Evolutionary conservation across 2,113 vertebrate species (phyloP).

Genomic region (Falco punctatus): DNA sequence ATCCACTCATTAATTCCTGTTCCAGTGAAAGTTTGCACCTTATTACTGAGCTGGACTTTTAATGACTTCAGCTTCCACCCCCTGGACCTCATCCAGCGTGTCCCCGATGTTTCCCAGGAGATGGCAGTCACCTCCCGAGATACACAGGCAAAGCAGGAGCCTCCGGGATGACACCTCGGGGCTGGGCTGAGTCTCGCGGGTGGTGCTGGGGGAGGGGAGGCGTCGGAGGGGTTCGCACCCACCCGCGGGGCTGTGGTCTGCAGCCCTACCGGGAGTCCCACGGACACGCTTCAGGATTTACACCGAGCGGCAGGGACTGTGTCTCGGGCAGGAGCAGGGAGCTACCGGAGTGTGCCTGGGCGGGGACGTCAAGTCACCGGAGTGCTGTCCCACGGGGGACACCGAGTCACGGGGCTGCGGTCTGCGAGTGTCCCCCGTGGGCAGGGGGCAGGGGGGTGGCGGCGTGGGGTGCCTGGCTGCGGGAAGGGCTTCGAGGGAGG

Average conservation of each 20-base stretch:
- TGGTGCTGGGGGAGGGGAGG: not conserved
- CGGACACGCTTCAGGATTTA: not conserved
- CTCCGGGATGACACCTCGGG: not conserved
- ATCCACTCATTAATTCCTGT: not conserved
- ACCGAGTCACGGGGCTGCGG: not conserved
- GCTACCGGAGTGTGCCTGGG: not conserved
- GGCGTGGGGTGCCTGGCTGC: rapidly evolving
- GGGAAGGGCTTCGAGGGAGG: not conserved
- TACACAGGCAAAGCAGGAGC: rapidly evolving
- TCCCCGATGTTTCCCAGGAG: not conserved
- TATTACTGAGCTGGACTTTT: not conserved
- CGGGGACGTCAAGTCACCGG: not conserved
- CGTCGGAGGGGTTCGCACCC: rapidly evolving
- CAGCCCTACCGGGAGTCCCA: not conserved
- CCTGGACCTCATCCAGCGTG: not conserved
- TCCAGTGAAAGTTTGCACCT: slow-evolving; percentile 2
- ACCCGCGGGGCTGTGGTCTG: not conserved
- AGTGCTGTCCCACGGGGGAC: not conserved
- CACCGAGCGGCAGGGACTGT: not conserved
- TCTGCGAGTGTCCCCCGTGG: not conserved
- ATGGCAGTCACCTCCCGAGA: not conserved
- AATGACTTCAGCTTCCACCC: not conserved
- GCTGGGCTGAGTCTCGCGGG: not conserved
- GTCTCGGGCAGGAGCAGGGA: not conserved
- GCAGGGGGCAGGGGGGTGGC: not conserved